Evolutionary conservation across 2,113 vertebrate genomes (phyloP).

Genomic region (Todiramphus saurophagus): DNA sequence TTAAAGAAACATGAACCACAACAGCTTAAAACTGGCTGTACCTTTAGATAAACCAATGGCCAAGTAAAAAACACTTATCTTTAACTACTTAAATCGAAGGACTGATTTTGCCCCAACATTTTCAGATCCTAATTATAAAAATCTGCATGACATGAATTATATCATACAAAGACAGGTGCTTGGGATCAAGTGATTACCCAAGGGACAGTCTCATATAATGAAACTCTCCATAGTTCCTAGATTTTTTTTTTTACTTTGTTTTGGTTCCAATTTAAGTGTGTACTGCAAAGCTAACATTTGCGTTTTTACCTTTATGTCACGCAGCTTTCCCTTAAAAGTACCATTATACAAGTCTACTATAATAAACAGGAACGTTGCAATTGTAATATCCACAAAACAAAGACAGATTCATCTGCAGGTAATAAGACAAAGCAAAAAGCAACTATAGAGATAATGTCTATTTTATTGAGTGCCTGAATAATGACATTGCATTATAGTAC

Average conservation of each 20-base stretch:
- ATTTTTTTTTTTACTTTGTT: neutral
- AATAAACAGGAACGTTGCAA: neutral
- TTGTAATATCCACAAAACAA: neutral
- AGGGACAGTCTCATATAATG: neutral
- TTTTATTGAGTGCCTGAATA: neutral
- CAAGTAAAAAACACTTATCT: neutral
- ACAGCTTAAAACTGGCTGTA: neutral
- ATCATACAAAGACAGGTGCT: neutral
- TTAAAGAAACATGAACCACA: neutral
- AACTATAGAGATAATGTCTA: neutral
- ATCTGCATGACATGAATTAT: neutral
- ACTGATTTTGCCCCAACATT: neutral
- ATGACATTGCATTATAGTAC: neutral
- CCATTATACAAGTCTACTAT: neutral
- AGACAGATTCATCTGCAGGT: neutral
- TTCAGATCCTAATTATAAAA: neutral
- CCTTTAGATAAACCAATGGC: neutral
- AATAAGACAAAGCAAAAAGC: neutral
- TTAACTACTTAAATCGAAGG: neutral
- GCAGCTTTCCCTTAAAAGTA: neutral
- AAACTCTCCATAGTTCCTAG: neutral
- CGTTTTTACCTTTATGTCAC: neutral
- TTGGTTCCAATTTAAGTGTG: neutral
- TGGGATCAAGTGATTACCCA: neutral
- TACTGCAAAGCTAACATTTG: neutral